Base-by-base conservation (phyloP, 2,113 vertebrate species). In the Ornithorhynchus anatinus region DNA sequence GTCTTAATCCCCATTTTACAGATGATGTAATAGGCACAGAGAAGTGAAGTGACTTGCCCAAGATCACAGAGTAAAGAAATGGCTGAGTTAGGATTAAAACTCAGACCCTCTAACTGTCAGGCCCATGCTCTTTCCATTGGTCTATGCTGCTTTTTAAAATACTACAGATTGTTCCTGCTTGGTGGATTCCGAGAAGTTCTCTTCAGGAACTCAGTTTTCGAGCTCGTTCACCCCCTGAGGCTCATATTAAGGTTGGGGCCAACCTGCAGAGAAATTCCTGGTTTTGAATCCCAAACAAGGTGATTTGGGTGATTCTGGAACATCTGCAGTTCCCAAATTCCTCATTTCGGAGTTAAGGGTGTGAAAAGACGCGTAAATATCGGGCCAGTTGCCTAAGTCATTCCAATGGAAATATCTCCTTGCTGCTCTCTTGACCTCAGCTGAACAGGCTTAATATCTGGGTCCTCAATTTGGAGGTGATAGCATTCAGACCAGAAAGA, bases 341-440 rank as follows among this genome's bases (percentile, higher is more conserved):
- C 77, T 84, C 75, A 69, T 60, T 77, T 19, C 72, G 65, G 51
- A 66, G 39, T 70, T 69, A 76, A 80, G 75, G 84, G 54, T 25
- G 73, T 81, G 78, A 83, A 86, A 80, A 75, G 70, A 81, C 69
- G 70, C 86, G 64, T 80, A 85, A 88, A 84, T 85, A 88, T 84
- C 83, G 83, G 68, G 53, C 70, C 64, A 85, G 60, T 29, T 63
- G 71, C 40, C 31, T 75, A 64, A 75, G 51, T 76, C 67, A 70
- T 75, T 83, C 77, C 75, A 84, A 42, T 63, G 54, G 70, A 88
- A 86, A 83, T 76, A 60, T 61, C 72, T 37, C 27, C 25, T 61
- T 75, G 68, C 54, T 54, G 75, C 32, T 60, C 66, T 63, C 81
- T 80, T 85, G 70, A 48, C 65, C 68, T 32, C 25, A 80, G 62